These are phyloP conservation scores for Clarias macrocephalus DNA, from an alignment of 2,113 vertebrate genomes.

Conservation along the genomic window DNA sequence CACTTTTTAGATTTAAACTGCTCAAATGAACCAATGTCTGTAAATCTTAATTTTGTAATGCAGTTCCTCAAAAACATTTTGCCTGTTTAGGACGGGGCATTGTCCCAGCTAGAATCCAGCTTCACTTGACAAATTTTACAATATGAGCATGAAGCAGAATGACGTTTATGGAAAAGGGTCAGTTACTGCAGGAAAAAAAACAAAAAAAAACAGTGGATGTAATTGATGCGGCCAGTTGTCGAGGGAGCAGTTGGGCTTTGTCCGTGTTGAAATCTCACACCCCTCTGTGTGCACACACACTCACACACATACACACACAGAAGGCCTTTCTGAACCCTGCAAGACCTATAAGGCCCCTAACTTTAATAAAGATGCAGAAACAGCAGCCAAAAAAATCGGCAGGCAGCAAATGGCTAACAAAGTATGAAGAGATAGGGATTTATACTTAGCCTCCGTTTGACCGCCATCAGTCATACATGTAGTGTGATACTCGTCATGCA, in stretches of 20 bases:
- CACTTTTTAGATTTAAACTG: neutral
- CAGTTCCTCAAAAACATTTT: neutral
- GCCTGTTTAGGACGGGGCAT: neutral
- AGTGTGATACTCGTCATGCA: neutral
- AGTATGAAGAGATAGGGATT: neutral
- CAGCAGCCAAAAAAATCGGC: neutral
- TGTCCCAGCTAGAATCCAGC: neutral
- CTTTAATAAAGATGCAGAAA: conserved; percentile 8
- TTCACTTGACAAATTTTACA: neutral
- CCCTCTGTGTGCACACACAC: neutral
- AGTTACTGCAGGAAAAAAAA: conserved; percentile 15
- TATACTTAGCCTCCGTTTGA: neutral
- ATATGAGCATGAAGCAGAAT: conserved; percentile 1
- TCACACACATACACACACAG: conserved; percentile 15
- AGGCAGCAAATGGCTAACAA: neutral
- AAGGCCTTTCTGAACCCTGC: neutral
- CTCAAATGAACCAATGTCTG: neutral
- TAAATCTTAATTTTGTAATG: neutral
- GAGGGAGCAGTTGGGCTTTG: conserved; percentile 30
- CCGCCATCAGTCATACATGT: neutral
- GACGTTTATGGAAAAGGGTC: conserved; percentile 16
- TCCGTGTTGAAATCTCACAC: conserved; percentile 30
- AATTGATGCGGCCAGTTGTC: conserved; percentile 64
- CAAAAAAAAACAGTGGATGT: conserved; percentile 35
- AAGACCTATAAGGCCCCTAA: neutral